Conservation (phyloP, 2,797 vertebrate species). For the Eulemur coronatus region DNA sequence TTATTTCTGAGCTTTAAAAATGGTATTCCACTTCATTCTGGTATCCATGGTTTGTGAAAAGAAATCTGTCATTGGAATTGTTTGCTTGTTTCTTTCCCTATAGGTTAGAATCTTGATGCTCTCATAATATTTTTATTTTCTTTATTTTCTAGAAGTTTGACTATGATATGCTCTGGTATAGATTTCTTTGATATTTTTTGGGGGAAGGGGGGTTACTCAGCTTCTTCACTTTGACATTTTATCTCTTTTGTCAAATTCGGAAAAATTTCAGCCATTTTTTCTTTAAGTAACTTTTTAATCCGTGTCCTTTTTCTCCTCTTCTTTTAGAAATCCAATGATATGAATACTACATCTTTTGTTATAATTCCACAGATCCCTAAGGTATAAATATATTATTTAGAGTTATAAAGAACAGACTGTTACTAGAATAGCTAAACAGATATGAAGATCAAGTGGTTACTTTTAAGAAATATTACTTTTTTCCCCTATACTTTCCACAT, state of each 20-base stretch:
- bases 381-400: neutral
- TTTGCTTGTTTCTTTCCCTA: neutral
- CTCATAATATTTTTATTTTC: neutral
- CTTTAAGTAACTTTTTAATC: neutral
- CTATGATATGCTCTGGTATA: neutral
- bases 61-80: neutral
- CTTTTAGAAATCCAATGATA: neutral
- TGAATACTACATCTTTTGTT: neutral
- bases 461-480: neutral
- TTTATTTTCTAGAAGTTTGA: neutral
- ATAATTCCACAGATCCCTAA: neutral
- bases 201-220: accelerated
- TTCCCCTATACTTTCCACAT: neutral
- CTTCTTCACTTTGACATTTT: neutral
- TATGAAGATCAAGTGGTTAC: neutral
- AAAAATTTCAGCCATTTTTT: neutral
- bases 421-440: neutral
- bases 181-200: neutral
- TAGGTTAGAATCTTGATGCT: neutral
- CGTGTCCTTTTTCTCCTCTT: neutral
- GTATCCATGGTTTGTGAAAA: neutral
- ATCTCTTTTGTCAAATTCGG: neutral
- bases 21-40: neutral
- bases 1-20: neutral
- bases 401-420: neutral